Percentiles rank a stretch among this genome's conserved stretches.
phyloP scores from a whole-genome alignment of 2,113 vertebrate species.

The Alouatta palliata region DNA sequence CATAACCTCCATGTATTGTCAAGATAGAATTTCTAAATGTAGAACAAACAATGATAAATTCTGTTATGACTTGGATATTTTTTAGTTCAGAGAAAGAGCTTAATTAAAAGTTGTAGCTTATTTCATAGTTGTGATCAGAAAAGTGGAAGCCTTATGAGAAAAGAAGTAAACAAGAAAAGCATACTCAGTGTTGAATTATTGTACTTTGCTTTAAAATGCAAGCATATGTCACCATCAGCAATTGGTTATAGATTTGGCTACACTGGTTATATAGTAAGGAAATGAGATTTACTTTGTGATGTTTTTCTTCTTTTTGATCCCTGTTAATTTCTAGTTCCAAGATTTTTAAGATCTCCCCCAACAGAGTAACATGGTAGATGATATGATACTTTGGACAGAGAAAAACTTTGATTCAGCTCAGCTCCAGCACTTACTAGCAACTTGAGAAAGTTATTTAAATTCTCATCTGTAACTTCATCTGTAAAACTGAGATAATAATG shows the following conservation, averaged over 20 bases:
- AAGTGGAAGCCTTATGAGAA: not conserved
- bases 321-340: not conserved
- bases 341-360: not conserved
- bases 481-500: not conserved
- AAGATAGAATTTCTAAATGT: constrained; percentile 60
- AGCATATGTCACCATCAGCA: not conserved
- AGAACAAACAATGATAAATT: constrained; percentile 55
- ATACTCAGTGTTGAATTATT: not conserved
- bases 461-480: not conserved
- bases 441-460: not conserved
- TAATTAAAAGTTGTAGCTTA: constrained; percentile 32
- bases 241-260: not conserved
- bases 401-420: not conserved
- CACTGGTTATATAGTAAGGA: not conserved
- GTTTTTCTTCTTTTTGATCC: not conserved
- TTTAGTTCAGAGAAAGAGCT: not conserved
- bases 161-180: not conserved
- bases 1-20: constrained; percentile 65
- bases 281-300: not conserved
- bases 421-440: not conserved
- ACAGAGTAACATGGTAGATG: not conserved
- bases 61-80: constrained; percentile 35
- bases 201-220: not conserved
- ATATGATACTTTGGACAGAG: not conserved
- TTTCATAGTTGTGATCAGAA: constrained; percentile 1